Conservation (phyloP, 2,797 vertebrate genomes). For the Pseudotriccus pelzelni region DNA sequence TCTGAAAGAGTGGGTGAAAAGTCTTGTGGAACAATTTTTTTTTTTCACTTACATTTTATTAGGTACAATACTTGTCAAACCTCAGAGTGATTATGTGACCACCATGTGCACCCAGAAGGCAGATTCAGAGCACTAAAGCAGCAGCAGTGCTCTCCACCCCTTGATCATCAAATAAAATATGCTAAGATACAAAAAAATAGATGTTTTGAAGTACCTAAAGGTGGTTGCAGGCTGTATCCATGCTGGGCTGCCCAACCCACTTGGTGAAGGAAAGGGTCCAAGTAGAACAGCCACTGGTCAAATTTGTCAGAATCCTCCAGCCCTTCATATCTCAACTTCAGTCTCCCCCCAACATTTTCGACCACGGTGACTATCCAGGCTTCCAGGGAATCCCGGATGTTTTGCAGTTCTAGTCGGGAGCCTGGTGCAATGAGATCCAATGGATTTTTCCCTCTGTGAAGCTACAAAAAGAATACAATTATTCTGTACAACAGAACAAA, state of each 20-base stretch:
- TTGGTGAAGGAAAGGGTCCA: slow-evolving; percentile 92
- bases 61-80: not conserved
- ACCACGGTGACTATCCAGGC: slow-evolving; percentile 90
- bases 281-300: slow-evolving; percentile 90
- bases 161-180: not conserved
- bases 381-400: slow-evolving; percentile 77
- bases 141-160: not conserved
- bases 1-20: not conserved
- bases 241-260: slow-evolving; percentile 91
- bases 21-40: not conserved
- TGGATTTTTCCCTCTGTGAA: slow-evolving; percentile 90
- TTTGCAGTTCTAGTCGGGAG: slow-evolving; percentile 89
- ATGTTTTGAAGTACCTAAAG: slow-evolving; percentile 78
- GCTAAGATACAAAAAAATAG: not conserved
- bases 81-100: not conserved
- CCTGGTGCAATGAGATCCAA: slow-evolving; percentile 90
- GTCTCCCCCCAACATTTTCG: slow-evolving; percentile 91
- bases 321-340: slow-evolving; percentile 87
- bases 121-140: not conserved
- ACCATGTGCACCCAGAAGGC: fast-evolving
- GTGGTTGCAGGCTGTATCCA: slow-evolving; percentile 85
- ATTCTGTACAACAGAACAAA: not conserved
- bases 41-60: not conserved
- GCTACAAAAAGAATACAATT: slow-evolving; percentile 71
- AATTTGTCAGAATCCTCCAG: slow-evolving; percentile 82